Conservation (phyloP, 2,797 vertebrate genomes). For the Xerus rutilus region DNA sequence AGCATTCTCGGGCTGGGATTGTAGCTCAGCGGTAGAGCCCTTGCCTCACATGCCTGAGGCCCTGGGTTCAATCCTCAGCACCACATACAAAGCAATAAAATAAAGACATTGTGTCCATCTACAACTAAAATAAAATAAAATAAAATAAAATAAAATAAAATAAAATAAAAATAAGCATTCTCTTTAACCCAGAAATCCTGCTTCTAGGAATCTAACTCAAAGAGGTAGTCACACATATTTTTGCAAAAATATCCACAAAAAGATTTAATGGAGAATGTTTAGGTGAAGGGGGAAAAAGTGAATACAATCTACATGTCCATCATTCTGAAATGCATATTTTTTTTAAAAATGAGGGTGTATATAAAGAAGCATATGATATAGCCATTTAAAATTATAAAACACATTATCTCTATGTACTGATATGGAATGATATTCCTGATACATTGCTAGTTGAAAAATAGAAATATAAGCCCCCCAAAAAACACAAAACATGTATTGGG, state of each 20-base stretch:
- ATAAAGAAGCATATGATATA: background rate
- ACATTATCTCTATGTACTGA: background rate
- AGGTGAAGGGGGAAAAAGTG: conserved; percentile 8
- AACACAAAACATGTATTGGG: conserved; percentile 12
- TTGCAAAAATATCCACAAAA: conserved; percentile 31
- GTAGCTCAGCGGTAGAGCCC: no score
- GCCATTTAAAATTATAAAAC: conserved; percentile 29
- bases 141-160: no score
- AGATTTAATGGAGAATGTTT: background rate
- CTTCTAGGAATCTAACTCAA: background rate
- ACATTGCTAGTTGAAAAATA: background rate
- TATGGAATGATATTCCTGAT: conserved; percentile 4
- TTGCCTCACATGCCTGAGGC: no score
- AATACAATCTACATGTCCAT: conserved; percentile 18
- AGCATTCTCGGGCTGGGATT: no score
- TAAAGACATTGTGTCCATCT: no score
- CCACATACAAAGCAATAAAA: no score
- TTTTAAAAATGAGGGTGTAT: background rate
- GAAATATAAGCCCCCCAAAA: background rate
- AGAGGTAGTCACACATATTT: background rate
- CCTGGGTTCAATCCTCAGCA: no score
- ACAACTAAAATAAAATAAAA: no score
- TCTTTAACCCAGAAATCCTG: conserved; percentile 30
- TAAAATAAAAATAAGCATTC: background rate
- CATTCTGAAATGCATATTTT: conserved; percentile 4